A percentile compares a stretch with the other conserved stretches of the same genome.
These are phyloP conservation scores for Lasius fuliginosus DNA, from an alignment of 2,888 invertebrate genomes.

Conservation along the genomic window DNA sequence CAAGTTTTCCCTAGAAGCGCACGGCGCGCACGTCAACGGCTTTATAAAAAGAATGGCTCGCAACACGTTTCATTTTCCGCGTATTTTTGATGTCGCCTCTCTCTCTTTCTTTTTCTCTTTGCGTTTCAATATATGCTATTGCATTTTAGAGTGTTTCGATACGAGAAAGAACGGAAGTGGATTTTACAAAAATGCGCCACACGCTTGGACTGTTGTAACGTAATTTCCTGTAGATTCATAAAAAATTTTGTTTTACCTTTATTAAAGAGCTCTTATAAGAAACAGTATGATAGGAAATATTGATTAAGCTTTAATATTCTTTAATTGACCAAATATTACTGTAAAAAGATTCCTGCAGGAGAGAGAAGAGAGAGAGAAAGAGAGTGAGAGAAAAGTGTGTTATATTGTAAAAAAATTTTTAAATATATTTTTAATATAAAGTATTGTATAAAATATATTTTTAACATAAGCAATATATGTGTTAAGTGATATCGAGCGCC, in stretches of 20 bases:
- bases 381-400: no score
- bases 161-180: slow-evolving; percentile 28
- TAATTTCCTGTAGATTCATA: slow-evolving; percentile 25
- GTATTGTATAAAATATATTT: slow-evolving; percentile 1
- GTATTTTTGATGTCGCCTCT: slow-evolving; percentile 38
- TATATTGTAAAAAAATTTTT: no score
- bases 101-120: neutral
- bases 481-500: neutral
- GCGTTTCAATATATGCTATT: slow-evolving; percentile 15
- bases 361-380: neutral
- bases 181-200: slow-evolving; percentile 41
- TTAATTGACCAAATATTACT: neutral
- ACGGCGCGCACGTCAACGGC: slow-evolving; percentile 17
- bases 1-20: slow-evolving; percentile 49
- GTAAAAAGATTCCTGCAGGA: neutral
- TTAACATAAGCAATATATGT: neutral
- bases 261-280: slow-evolving; percentile 10
- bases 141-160: slow-evolving; percentile 30
- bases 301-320: neutral
- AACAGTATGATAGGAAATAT: slow-evolving; percentile 10
- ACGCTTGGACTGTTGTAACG: slow-evolving; percentile 28
- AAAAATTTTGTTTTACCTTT: neutral
- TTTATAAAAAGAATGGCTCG: slow-evolving; percentile 42
- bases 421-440: neutral
- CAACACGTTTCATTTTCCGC: slow-evolving; percentile 50